phyloP scores from a whole-genome alignment of 2,113 vertebrate genomes.

The Nettapus auritus region DNA sequence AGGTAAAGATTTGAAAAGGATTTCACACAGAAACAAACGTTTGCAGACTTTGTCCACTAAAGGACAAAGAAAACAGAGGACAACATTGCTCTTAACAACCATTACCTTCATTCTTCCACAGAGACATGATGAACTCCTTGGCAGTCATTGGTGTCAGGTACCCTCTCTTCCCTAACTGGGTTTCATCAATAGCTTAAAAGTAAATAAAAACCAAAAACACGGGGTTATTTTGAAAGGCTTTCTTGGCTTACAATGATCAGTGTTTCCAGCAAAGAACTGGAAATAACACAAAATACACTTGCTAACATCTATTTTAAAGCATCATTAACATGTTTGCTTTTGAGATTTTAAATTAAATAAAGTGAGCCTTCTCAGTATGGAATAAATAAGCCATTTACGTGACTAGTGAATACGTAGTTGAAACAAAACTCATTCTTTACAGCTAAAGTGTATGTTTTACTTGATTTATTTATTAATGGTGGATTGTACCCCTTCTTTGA shows the following conservation, averaged over 20 bases:
- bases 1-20: background rate
- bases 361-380: background rate
- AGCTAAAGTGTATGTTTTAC: background rate
- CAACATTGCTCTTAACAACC: background rate
- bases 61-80: background rate
- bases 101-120: slow-evolving; percentile 94
- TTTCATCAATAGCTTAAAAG: slow-evolving; percentile 67
- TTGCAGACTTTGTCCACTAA: background rate
- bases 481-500: background rate
- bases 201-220: background rate
- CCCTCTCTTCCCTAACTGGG: slow-evolving; percentile 82
- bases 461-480: background rate
- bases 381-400: background rate
- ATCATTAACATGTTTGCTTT: background rate
- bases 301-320: background rate
- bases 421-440: background rate
- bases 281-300: background rate
- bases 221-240: background rate
- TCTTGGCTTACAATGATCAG: background rate
- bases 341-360: background rate
- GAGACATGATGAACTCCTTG: slow-evolving; percentile 81
- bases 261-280: background rate
- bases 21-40: background rate
- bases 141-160: slow-evolving; percentile 90
- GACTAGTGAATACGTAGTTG: background rate